Evolutionary conservation across 35 echinoderm and acorn worm genomes (phyloP).

Genomic region (Lytechinus pictus): DNA sequence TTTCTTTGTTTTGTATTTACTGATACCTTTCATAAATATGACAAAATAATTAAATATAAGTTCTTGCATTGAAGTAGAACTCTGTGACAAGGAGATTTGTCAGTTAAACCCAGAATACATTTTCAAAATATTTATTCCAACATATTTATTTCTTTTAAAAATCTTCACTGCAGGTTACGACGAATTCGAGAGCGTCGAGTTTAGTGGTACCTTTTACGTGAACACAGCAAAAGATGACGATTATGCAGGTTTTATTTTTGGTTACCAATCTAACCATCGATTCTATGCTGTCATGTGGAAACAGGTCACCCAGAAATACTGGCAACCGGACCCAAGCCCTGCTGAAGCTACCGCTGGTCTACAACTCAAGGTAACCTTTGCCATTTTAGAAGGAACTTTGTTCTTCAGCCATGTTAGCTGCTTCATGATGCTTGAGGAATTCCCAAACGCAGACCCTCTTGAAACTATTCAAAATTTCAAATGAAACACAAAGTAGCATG

Average conservation of each 20-base stretch:
- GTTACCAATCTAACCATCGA: constrained; percentile 91
- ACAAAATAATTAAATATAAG: too few relatives aligned
- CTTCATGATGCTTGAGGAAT: too few relatives aligned
- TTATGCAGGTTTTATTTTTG: constrained; percentile 96
- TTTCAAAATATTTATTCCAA: background rate
- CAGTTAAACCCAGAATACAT: background rate
- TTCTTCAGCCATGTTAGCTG: background rate
- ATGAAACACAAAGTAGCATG: too few relatives aligned
- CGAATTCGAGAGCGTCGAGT: constrained; percentile 77
- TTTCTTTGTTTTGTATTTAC: too few relatives aligned
- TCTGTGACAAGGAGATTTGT: too few relatives aligned
- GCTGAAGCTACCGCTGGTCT: constrained; percentile 85
- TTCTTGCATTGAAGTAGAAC: too few relatives aligned
- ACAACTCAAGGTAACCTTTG: constrained; percentile 85
- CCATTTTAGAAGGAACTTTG: background rate
- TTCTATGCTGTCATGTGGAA: constrained; percentile 99
- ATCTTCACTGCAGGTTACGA: constrained; percentile 78
- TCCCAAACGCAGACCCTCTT: too few relatives aligned
- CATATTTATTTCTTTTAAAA: background rate
- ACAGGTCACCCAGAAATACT: constrained; percentile 88
- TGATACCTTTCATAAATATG: too few relatives aligned
- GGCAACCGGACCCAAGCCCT: constrained; percentile 65
- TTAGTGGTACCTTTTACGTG: constrained; percentile 98
- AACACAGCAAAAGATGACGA: constrained; percentile 94
- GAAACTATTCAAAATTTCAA: too few relatives aligned